A percentile compares a stretch with the other conserved stretches of the same genome.
Evolutionary conservation across 2,888 invertebrate species (phyloP).

Genomic region (Scrobipalpa costella): DNA sequence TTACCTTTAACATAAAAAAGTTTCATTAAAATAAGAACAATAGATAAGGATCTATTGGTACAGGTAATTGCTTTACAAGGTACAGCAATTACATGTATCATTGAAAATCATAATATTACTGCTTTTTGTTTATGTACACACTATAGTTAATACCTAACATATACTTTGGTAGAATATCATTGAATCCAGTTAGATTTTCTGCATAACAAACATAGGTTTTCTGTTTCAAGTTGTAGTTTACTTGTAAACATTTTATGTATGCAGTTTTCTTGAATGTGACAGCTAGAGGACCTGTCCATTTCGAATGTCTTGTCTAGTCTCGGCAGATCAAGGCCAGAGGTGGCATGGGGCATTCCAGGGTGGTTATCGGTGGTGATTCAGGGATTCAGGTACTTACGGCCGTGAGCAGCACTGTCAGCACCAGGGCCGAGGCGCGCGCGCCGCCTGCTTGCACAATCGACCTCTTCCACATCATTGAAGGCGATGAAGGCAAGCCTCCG

Average conservation of each 20-base stretch:
- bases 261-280: neutral
- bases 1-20: too few species aligned
- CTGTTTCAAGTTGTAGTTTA: neutral
- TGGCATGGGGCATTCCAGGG: slow-evolving; percentile 6
- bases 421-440: slow-evolving; percentile 52
- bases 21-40: too few species aligned
- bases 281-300: neutral
- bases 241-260: neutral
- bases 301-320: neutral
- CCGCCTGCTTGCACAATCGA: slow-evolving; percentile 74
- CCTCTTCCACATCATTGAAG: slow-evolving; percentile 80
- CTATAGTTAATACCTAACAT: too few species aligned
- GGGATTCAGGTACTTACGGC: slow-evolving; percentile 55
- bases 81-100: too few species aligned
- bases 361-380: neutral
- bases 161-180: too few species aligned
- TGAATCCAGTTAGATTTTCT: too few species aligned
- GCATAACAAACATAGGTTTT: neutral
- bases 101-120: too few species aligned
- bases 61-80: too few species aligned
- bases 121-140: too few species aligned
- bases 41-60: too few species aligned
- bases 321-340: slow-evolving; percentile 14
- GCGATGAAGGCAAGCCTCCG: slow-evolving; percentile 74
- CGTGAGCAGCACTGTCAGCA: slow-evolving; percentile 53